Base-by-base conservation (phyloP, 1,140 invertebrate genomes). In the Drosophila littoralis region DNA sequence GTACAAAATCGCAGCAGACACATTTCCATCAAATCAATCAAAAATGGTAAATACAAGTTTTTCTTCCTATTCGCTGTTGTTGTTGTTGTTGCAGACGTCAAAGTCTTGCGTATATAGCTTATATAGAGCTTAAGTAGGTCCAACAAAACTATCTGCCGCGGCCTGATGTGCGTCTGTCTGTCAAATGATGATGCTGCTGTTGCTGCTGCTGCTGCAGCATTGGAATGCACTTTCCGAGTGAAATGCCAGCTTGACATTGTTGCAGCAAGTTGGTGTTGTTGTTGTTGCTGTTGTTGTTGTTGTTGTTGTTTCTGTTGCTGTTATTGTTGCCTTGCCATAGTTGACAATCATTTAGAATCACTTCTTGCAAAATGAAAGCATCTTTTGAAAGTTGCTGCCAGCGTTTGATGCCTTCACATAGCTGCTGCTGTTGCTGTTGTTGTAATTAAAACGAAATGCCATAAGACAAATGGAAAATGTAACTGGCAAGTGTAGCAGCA, bases 41-140 rank as follows among this genome's bases (percentile, higher is more conserved):
- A 88, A 88, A 88, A 88, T 88, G 84, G 84, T 89, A 88, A 88
- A 88, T 89, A 89, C 84, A 84, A 88, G 84, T 88, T 88, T 88
- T 83, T 86, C 78, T 81, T 63, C 40, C 12, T 13, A 58, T 75
- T 80, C 77, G 77, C 81, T 58, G 38, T 64, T 65, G 40, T 57
- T 46, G 22, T 65, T 72, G 35, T 66, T 68, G 59, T 51, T 3
- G 22, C 22, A 28, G 22, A 28, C 22, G 22, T 28, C 22, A 28
- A 28, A 28, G 22, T 28, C 22, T 28, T 35, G 46, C 17, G 54
- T 43, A 58, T 65, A 65, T 36, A 77, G 63, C 74, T 72, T 76
- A 72, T 78, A 85, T 88, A 79, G 73, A 69, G 81, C 81, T 58
- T 89, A 89, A 89, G 84, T 89, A 89, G 84, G 84, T 89, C 85